phyloP scores from a whole-genome alignment of 2,888 invertebrate genomes.

The Troides helena region DNA sequence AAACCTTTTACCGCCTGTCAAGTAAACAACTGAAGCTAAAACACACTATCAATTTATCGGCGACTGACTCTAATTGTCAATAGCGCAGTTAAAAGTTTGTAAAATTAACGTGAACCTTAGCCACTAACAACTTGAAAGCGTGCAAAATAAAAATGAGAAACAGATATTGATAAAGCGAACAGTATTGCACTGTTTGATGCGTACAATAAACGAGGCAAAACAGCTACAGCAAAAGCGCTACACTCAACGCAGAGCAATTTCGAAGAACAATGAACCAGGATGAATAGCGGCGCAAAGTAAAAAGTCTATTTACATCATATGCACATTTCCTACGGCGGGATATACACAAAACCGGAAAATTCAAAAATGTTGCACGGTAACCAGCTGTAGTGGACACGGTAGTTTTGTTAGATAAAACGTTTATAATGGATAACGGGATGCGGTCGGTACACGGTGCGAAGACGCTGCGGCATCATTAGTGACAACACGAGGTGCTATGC shows the following conservation, averaged over 20 bases:
- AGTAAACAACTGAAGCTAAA: conserved; percentile 74
- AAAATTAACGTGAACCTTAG: conserved; percentile 13
- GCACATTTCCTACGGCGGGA: conserved; percentile 58
- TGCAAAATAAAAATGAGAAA: conserved; percentile 22
- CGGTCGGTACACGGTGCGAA: conserved; percentile 33
- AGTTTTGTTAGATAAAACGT: conserved; percentile 25
- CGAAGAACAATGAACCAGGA: conserved; percentile 73
- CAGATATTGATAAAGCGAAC: conserved; percentile 38
- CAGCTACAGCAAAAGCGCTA: conserved; percentile 62
- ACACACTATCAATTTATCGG: conserved; percentile 76
- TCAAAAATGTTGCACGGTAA: conserved; percentile 45
- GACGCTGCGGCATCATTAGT: conserved; percentile 65
- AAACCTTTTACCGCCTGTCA: conserved; percentile 77
- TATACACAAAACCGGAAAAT: conserved; percentile 50
- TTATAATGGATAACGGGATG: conserved; percentile 20
- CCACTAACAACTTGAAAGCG: not conserved
- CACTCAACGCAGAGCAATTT: conserved; percentile 73
- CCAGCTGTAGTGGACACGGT: conserved; percentile 29
- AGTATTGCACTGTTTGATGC: conserved; percentile 41
- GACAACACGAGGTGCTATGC: conserved; percentile 51
- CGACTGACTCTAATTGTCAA: conserved; percentile 61
- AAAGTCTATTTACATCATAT: conserved; percentile 74
- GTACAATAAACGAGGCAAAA: conserved; percentile 56
- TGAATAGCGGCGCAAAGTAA: conserved; percentile 72
- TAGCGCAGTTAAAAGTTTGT: conserved; percentile 50